Evolutionary conservation across 2,113 vertebrate genomes (phyloP).

Genomic region (Mormoops blainvillei): DNA sequence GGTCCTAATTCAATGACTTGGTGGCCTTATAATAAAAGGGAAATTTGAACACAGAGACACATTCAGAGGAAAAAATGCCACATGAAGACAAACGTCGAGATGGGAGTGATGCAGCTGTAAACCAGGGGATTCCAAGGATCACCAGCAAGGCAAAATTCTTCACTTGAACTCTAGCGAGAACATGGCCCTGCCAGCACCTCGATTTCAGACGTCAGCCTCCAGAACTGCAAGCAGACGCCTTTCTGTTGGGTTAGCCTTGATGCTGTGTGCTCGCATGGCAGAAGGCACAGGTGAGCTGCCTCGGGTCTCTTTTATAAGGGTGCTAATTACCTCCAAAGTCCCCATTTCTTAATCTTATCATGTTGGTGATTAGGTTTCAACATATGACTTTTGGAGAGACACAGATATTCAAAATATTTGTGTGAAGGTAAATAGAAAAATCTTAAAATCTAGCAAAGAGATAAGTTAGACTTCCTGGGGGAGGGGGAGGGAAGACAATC

Average conservation of each 20-base stretch:
- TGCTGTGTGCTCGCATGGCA: background rate
- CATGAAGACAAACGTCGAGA: too few species aligned
- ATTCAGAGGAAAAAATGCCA: background rate
- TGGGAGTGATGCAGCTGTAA: background rate
- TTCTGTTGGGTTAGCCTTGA: background rate
- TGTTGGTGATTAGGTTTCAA: background rate
- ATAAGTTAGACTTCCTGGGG: background rate
- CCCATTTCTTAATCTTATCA: background rate
- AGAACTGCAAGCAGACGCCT: background rate
- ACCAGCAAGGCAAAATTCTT: background rate
- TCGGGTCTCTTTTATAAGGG: background rate
- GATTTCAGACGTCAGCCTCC: background rate
- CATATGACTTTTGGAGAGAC: background rate
- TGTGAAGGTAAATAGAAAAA: background rate
- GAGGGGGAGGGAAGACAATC: background rate
- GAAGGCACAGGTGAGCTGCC: background rate
- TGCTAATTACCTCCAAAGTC: background rate
- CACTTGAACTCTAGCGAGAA: background rate
- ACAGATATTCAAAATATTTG: background rate
- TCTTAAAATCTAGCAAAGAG: background rate
- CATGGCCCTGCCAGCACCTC: background rate
- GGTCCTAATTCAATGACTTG: background rate
- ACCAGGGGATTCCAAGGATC: background rate
- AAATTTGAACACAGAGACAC: background rate
- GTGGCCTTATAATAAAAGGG: background rate